Evolutionary conservation across 2,797 vertebrate genomes (phyloP), one percentile per base, ranked within the genome.

Genomic region (Lepus oiostolus): DNA sequence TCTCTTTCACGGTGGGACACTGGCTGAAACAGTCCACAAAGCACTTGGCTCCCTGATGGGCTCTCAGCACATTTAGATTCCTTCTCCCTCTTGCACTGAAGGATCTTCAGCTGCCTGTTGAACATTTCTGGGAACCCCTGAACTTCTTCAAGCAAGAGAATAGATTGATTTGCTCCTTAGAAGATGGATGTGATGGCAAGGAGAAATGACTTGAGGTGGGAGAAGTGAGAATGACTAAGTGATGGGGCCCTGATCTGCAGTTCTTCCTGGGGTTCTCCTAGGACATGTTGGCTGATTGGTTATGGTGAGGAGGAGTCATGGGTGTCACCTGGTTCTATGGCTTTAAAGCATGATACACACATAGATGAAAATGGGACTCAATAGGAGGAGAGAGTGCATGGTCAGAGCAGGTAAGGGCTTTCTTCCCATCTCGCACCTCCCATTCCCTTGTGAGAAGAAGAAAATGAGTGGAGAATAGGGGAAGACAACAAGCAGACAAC

Each of bases 61-160:
- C 42, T 62, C 72, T 83, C 47, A 54, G 81, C 3, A 52, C 11
- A 30, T 67, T 11, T 10, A 67, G 77, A 28, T 24, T 7, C 24
- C 28, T 30, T 79, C 2, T 11, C 5, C 77, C 22, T 35, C 38
- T 35, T 67, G 68, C 16, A 63, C 13, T 6, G 60, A 26, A 76
- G 7, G 74, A 68, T 21, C 76, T 68, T 54, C 26, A 38, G 62
- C 30, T 72, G 24, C 19, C 13, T 75, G 60, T 90, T 17, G 4
- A 72, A 68, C 21, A 22, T 62, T 47, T 13, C 60, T 17, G 42
- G 42, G 26, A 86, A 76, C 30, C 19, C 54, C 52, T 47, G 30
- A 85, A 35, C 71, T 88, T 60, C 83, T 70, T 94, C 65, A 74
- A 42, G 24, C 22, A 65, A 90, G 47, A 80, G 35, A 88, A n/a